Conservation (phyloP, 2,888 invertebrate species). For the Apamea monoglypha region DNA sequence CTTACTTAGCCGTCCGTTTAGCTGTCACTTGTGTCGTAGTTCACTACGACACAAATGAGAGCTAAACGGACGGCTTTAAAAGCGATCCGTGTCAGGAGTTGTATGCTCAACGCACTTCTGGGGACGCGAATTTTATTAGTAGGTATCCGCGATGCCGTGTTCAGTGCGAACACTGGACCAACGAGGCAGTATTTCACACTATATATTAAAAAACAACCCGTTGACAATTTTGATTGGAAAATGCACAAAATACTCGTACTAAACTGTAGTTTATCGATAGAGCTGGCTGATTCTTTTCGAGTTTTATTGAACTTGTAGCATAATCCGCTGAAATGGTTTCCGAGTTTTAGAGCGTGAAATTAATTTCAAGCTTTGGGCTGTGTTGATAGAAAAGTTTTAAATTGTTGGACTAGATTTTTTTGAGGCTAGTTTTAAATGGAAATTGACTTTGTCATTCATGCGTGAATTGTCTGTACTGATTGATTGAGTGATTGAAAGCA, state of each 20-base stretch:
- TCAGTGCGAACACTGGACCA: background rate
- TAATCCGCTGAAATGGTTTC: constrained; percentile 51
- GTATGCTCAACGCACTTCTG: background rate
- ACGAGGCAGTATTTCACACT: constrained; percentile 3
- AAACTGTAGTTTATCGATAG: constrained; percentile 53
- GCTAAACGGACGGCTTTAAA: background rate
- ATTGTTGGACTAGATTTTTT: constrained; percentile 29
- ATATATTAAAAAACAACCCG: constrained; percentile 31
- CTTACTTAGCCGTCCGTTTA: no score
- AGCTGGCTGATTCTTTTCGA: constrained; percentile 37
- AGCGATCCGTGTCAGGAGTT: background rate
- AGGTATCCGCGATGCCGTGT: no score
- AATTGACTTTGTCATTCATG: constrained; percentile 18
- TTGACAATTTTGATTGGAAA: constrained; percentile 58
- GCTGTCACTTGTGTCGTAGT: no score
- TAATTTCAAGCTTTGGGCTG: constrained; percentile 39
- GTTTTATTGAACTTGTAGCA: constrained; percentile 36
- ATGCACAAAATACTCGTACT: constrained; percentile 37
- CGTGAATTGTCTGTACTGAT: background rate
- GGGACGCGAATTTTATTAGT: background rate
- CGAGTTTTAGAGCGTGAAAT: constrained; percentile 56
- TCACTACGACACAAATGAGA: background rate
- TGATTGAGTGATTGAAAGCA: background rate
- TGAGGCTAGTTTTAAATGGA: constrained; percentile 6
- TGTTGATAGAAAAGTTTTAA: constrained; percentile 36